These are phyloP conservation scores for Suricata suricatta DNA, from an alignment of 2,113 vertebrate genomes.

Conservation along the genomic window DNA sequence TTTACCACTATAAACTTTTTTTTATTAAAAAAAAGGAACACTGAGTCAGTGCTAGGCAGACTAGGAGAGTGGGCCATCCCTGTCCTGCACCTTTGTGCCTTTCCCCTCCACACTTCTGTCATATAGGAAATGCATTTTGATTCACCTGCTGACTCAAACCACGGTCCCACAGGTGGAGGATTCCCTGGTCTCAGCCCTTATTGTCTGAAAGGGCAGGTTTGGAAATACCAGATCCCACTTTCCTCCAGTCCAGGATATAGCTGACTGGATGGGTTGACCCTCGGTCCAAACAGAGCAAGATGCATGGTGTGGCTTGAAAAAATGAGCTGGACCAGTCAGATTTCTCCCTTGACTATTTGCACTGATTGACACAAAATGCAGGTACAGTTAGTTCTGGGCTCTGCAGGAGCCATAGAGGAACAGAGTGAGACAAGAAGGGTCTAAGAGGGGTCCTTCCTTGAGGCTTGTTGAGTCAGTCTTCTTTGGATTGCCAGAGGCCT, in stretches of 20 bases:
- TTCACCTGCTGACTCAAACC: not conserved
- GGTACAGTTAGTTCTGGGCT: not conserved
- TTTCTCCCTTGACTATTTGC: not conserved
- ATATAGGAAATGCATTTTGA: not conserved
- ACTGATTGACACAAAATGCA: not conserved
- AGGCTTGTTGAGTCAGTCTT: too few species aligned
- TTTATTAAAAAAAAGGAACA: not conserved
- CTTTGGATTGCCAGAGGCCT: not conserved
- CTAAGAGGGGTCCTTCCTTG: not conserved
- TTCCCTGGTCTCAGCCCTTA: not conserved
- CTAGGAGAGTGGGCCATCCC: not conserved
- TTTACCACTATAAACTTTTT: not conserved
- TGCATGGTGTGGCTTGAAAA: not conserved
- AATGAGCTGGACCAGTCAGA: not conserved
- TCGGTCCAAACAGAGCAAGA: not conserved
- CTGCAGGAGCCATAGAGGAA: not conserved
- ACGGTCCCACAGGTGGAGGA: not conserved
- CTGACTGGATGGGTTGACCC: not conserved
- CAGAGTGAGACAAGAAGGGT: not conserved
- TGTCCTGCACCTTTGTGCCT: not conserved
- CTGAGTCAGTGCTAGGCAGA: not conserved
- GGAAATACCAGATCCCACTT: not conserved
- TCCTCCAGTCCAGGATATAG: not conserved
- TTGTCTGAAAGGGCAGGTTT: not conserved
- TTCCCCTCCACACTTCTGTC: not conserved